phyloP scores from a whole-genome alignment of 1,140 invertebrate species.

The Telenomus remus region DNA sequence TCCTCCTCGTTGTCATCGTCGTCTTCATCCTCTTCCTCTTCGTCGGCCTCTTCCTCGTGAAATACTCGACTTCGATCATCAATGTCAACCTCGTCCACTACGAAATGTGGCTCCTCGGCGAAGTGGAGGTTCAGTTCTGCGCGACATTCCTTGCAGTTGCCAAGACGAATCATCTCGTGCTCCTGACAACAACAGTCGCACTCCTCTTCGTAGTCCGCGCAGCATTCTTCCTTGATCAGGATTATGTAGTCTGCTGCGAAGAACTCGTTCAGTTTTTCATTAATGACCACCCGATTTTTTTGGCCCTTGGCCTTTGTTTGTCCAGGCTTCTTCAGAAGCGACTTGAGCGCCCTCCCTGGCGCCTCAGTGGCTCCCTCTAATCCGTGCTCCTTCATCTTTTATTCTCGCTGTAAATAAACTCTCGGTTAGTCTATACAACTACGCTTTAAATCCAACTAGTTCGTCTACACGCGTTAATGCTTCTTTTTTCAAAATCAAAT shows the following conservation, averaged over 20 bases:
- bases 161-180: conserved; percentile 80
- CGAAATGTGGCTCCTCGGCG: conserved; percentile 54
- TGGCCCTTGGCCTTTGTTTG: conserved; percentile 69
- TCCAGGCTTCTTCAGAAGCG: conserved; percentile 78
- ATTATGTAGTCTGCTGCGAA: conserved; percentile 93
- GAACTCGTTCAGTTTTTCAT: conserved; percentile 89
- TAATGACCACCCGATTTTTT: conserved; percentile 88
- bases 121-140: conserved; percentile 70
- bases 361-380: conserved; percentile 70
- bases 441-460: too few relatives aligned
- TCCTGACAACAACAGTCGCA: conserved; percentile 84
- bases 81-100: conserved; percentile 52
- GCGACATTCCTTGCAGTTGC: conserved; percentile 76
- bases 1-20: conserved; percentile 34
- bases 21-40: conserved; percentile 57
- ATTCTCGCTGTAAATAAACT: background rate
- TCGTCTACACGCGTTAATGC: background rate
- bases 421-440: too few relatives aligned
- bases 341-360: conserved; percentile 75
- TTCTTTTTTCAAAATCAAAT: too few relatives aligned
- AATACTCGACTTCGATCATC: too few relatives aligned
- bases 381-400: conserved; percentile 68
- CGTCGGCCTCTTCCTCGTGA: too few relatives aligned
- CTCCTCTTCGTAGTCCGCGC: conserved; percentile 85
- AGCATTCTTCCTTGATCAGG: conserved; percentile 87